phyloP scores from a whole-genome alignment of 2,113 vertebrate genomes.

The Sinosuthora webbiana region DNA sequence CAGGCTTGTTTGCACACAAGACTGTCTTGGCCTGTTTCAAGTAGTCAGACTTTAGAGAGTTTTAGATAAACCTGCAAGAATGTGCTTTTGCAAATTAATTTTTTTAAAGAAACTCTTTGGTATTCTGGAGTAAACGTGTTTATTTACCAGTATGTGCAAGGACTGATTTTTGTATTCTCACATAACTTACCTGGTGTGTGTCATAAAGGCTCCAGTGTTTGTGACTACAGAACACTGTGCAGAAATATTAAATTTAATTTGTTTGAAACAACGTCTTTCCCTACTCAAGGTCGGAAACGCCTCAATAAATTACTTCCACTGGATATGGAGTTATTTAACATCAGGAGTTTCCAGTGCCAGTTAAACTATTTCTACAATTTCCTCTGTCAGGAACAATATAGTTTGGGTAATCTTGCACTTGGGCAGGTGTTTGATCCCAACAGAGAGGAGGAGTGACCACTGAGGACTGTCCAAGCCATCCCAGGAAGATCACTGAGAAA shows the following conservation, averaged over 20 bases:
- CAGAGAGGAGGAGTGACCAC: not conserved
- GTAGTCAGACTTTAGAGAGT: constrained; percentile 69
- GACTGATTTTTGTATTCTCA: constrained; percentile 75
- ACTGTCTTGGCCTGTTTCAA: constrained; percentile 67
- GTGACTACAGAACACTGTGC: constrained; percentile 72
- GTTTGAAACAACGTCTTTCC: constrained; percentile 45
- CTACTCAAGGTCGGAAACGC: not conserved
- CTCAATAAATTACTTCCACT: not conserved
- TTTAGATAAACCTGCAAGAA: constrained; percentile 80
- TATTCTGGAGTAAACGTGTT: constrained; percentile 74
- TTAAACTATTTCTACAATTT: not conserved
- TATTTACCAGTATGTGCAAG: constrained; percentile 73
- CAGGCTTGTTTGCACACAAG: constrained; percentile 79
- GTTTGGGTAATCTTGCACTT: not conserved
- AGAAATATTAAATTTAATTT: constrained; percentile 78
- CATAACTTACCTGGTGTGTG: constrained; percentile 75
- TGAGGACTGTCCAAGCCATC: not conserved
- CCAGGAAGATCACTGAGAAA: not conserved
- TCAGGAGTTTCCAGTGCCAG: not conserved
- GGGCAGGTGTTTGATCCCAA: not conserved
- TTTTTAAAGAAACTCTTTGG: constrained; percentile 76
- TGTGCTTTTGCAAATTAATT: constrained; percentile 74
- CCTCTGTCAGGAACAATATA: not conserved
- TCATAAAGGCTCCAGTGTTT: constrained; percentile 77
- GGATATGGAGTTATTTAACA: not conserved